These are phyloP conservation scores for Luidia sarsii DNA, from an alignment of 53 echinoderm and acorn worm species.

Conservation along the genomic window DNA sequence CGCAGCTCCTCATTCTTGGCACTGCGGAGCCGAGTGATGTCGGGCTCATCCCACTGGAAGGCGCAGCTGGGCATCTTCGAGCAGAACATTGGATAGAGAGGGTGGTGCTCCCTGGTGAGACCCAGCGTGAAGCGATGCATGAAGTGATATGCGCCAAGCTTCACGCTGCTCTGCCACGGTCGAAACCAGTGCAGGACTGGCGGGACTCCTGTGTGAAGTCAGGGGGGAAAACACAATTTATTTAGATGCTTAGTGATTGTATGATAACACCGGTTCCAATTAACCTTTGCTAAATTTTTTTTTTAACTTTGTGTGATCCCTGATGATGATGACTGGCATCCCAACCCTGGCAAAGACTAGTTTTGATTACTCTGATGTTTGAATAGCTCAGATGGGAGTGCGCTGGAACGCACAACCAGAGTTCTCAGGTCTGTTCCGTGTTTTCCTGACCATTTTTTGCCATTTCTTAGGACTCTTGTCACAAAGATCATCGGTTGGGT, in stretches of 20 bases:
- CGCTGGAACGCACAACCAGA: too few relatives aligned
- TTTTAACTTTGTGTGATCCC: neutral
- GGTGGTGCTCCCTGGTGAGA: slow-evolving; percentile 51
- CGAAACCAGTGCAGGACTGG: slow-evolving; percentile 8
- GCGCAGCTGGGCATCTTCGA: neutral
- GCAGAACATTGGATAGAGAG: slow-evolving; percentile 48
- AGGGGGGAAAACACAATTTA: neutral
- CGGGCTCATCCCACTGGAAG: slow-evolving; percentile 18
- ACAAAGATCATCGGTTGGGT: too few relatives aligned
- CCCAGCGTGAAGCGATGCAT: slow-evolving; percentile 43
- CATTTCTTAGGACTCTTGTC: too few relatives aligned
- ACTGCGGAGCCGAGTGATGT: neutral
- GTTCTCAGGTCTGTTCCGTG: neutral
- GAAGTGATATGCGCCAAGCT: neutral
- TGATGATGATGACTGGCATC: neutral
- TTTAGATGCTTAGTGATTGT: too few relatives aligned
- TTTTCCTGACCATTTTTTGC: neutral
- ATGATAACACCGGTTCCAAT: too few relatives aligned
- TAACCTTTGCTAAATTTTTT: neutral
- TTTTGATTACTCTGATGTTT: neutral
- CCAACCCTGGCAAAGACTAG: too few relatives aligned
- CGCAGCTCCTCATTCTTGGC: too few relatives aligned
- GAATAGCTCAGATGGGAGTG: neutral
- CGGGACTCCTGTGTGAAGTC: neutral
- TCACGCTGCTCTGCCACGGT: slow-evolving; percentile 27